A percentile compares a stretch with the other conserved stretches of the same genome.
Conservation (phyloP, 2,113 vertebrate genomes). For the Cololabis saira region DNA sequence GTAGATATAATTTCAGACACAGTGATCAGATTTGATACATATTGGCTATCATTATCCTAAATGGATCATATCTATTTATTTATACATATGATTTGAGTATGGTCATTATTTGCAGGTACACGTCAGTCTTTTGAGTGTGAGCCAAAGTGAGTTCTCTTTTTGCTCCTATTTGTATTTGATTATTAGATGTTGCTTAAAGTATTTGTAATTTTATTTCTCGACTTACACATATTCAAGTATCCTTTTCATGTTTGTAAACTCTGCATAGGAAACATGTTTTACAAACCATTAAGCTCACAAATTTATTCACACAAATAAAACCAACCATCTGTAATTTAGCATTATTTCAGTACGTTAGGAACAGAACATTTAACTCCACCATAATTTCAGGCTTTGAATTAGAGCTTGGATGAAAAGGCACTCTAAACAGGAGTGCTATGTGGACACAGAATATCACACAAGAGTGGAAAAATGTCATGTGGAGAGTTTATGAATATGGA, state of each 20-base stretch:
- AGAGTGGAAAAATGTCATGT: conserved; percentile 64
- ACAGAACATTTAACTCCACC: conserved; percentile 77
- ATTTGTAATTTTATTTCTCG: conserved; percentile 57
- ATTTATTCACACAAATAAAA: conserved; percentile 80
- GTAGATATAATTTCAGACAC: conserved; percentile 77
- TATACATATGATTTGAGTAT: conserved; percentile 27
- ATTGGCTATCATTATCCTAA: conserved; percentile 70
- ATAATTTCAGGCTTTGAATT: conserved; percentile 73
- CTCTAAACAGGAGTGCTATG: conserved; percentile 65
- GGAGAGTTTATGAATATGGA: conserved; percentile 72
- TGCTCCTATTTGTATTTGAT: conserved; percentile 37
- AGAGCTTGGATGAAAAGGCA: conserved; percentile 70
- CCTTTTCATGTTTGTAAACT: conserved; percentile 68
- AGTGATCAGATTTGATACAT: conserved; percentile 72
- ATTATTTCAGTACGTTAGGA: conserved; percentile 79
- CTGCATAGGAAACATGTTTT: conserved; percentile 72
- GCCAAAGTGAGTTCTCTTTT: conserved; percentile 23
- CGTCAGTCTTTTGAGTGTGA: not conserved
- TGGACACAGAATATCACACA: conserved; percentile 66
- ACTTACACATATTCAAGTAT: conserved; percentile 58
- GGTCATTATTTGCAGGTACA: conserved; percentile 4
- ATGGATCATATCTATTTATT: conserved; percentile 64
- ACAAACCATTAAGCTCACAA: conserved; percentile 77
- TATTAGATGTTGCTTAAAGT: conserved; percentile 32
- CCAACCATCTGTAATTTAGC: conserved; percentile 76